Evolutionary conservation across 2,113 vertebrate species (phyloP).

Genomic region (Laticauda colubrina): DNA sequence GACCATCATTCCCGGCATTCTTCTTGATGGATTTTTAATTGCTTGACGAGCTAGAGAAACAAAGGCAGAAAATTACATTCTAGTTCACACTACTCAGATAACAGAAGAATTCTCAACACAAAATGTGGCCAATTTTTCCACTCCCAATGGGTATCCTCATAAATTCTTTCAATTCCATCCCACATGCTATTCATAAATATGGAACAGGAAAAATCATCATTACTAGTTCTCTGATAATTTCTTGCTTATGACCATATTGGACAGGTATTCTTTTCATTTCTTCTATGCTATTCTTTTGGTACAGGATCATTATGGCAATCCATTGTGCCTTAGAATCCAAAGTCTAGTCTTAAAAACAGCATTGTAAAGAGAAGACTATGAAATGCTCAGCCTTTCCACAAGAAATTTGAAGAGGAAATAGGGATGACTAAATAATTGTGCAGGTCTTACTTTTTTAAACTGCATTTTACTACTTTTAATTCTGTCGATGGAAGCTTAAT

Average conservation of each 20-base stretch:
- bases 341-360: neutral
- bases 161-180: neutral
- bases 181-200: neutral
- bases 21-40: conserved; percentile 90
- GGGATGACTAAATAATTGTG: neutral
- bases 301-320: neutral
- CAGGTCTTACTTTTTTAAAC: neutral
- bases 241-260: neutral
- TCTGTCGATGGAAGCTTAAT: neutral
- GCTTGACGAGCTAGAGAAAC: conserved; percentile 86
- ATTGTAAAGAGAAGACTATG: neutral
- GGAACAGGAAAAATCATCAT: neutral
- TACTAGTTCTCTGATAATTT: neutral
- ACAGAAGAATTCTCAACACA: conserved; percentile 5
- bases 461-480: neutral
- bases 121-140: neutral
- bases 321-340: neutral
- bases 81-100: neutral
- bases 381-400: neutral
- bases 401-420: neutral
- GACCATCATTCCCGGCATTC: conserved; percentile 85
- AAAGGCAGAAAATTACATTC: conserved; percentile 13
- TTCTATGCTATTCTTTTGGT: neutral
- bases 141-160: neutral
- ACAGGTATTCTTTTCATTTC: neutral